Base-by-base conservation (phyloP, 2,113 vertebrate species). In the Catharus bicknelli region DNA sequence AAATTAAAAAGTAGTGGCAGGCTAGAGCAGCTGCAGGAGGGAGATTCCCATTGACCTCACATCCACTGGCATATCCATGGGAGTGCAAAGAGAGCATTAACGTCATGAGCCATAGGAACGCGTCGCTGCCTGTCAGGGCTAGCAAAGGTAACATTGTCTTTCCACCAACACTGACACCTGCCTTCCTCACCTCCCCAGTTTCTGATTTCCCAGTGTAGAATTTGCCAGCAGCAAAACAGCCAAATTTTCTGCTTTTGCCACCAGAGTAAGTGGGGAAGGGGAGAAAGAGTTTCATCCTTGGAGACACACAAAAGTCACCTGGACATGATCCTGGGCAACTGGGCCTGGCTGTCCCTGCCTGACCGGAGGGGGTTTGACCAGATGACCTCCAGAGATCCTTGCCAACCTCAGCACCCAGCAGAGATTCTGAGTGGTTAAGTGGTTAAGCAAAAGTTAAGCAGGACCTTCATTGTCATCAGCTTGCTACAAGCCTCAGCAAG, bases 241-340 rank as follows among this genome's bases (percentile, higher is more conserved):
- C 74, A 76, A 75, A 62, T 58, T 90, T 82, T 59, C 59, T 90
- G 47, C 72, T 43, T 87, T 79, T 70, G 50, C n/a, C 53, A 59
- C 34, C 25, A 42, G 70, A 86, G 47, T 45, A 47, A 42, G 70
- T 34, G 20, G 40, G 51, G 72, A 72, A 78, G 80, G 40, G 45
- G 42, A 68, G 43, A 57, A 57, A 47, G 32, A 2, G 0, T 43
- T 70, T 86, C 10, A 22, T 30, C 55, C 51, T 45, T 45, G 36
- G 68, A 84, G 59, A 67, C 3, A 9, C 0, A 5, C 54, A 70
- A 2, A 53, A 77, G 68, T 47, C 27, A 0, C 27, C 50, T 42
- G 53, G 45, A 38, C 32, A 8, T 0, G 0, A 26, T 34, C 63
- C 72, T 69, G 59, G 54, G 47, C 63, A 53, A 0, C 36, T n/a